Percentiles rank a stretch among this genome's conserved stretches.
phyloP scores from a whole-genome alignment of 2,797 vertebrate genomes.

The Potorous gilbertii region DNA sequence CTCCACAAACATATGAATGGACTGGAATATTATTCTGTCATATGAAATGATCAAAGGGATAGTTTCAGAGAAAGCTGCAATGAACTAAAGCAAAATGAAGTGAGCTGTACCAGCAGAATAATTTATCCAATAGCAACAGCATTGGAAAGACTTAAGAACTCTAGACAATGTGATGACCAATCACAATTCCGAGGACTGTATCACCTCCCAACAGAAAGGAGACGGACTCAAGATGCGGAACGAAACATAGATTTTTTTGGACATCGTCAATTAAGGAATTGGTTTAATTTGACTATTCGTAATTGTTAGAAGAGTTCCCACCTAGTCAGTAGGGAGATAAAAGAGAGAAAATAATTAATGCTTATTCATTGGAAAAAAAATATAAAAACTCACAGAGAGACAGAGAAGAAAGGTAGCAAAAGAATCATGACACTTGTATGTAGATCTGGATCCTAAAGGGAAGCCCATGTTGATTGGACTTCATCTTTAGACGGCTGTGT shows the following conservation, averaged over 20 bases:
- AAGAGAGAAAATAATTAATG: neutral
- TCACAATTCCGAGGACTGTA: neutral
- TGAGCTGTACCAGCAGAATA: neutral
- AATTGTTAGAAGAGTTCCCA: neutral
- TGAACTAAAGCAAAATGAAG: neutral
- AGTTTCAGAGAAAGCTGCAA: neutral
- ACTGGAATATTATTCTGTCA: neutral
- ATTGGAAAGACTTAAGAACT: neutral
- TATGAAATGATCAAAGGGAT: neutral
- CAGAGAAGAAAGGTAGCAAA: neutral
- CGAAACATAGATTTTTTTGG: neutral
- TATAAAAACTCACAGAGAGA: neutral
- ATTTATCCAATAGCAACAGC: neutral
- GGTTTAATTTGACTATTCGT: neutral
- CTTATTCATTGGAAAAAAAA: neutral
- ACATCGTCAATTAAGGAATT: neutral
- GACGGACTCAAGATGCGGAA: neutral
- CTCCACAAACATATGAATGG: neutral
- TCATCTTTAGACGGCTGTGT: neutral
- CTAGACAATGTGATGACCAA: neutral
- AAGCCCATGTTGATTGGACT: neutral
- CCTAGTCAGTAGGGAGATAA: neutral
- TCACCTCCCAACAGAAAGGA: neutral
- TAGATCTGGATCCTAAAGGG: neutral
- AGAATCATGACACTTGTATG: constrained; percentile 23